These are phyloP conservation scores for Drosophila testacea DNA, from an alignment of 2,888 invertebrate genomes.

Conservation along the genomic window DNA sequence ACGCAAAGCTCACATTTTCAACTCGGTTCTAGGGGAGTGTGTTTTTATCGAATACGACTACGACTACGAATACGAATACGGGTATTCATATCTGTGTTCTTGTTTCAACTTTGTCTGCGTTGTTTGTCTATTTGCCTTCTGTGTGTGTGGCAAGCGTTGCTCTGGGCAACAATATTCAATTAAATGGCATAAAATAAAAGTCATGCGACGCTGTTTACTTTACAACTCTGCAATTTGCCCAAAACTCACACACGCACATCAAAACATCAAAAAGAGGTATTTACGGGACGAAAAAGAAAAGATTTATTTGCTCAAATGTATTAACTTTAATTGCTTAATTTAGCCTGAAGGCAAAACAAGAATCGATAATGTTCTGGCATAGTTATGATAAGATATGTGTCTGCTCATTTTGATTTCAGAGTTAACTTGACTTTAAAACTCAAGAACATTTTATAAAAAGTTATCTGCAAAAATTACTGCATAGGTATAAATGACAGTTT, in stretches of 20 bases:
- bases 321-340: neutral
- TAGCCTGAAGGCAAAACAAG: neutral
- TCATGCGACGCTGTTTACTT: slow-evolving; percentile 44
- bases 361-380: neutral
- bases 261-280: slow-evolving; percentile 1
- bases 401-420: too few species aligned
- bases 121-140: slow-evolving; percentile 17
- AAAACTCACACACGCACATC: slow-evolving; percentile 1
- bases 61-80: slow-evolving; percentile 2
- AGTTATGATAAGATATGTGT: neutral
- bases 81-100: slow-evolving; percentile 7
- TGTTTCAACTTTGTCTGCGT: neutral
- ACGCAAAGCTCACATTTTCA: slow-evolving; percentile 14
- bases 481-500: too few species aligned
- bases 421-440: too few species aligned
- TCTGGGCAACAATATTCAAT: slow-evolving; percentile 59
- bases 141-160: slow-evolving; percentile 40
- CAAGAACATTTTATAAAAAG: too few species aligned
- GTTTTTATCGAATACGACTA: too few species aligned
- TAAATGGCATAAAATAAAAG: slow-evolving; percentile 56
- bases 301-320: neutral
- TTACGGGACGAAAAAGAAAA: neutral
- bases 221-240: slow-evolving; percentile 36
- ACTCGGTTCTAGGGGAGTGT: too few species aligned
- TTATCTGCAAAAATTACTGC: too few species aligned